These are phyloP conservation scores for Manacus vitellinus DNA, from an alignment of 2,113 vertebrate species.

Conservation along the genomic window DNA sequence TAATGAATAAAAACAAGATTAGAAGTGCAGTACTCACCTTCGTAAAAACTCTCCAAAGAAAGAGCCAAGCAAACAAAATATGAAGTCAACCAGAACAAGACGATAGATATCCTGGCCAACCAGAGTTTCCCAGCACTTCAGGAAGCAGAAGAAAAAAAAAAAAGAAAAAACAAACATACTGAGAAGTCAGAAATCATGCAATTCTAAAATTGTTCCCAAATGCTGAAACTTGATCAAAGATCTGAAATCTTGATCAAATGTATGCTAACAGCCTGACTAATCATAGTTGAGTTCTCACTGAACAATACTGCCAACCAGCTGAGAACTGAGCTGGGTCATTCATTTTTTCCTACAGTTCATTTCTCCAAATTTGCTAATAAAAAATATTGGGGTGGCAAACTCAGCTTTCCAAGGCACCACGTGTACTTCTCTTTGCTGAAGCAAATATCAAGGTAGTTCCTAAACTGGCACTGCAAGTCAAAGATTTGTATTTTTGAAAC, in stretches of 20 bases:
- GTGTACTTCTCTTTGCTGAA: not conserved
- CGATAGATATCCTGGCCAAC: conserved; percentile 93
- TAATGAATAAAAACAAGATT: not conserved
- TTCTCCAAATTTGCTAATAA: not conserved
- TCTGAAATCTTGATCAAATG: not conserved
- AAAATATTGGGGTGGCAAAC: not conserved
- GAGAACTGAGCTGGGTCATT: not conserved
- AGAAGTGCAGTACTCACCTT: conserved; percentile 77
- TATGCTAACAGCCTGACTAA: not conserved
- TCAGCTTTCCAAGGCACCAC: not conserved
- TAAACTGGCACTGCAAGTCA: not conserved
- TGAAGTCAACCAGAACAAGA: conserved; percentile 88
- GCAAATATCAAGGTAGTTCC: not conserved
- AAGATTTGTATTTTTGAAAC: not conserved
- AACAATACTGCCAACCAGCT: not conserved
- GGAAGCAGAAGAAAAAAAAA: not conserved
- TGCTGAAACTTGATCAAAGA: not conserved
- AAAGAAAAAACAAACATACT: not conserved
- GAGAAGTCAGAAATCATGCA: not conserved
- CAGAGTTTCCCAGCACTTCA: conserved; percentile 92
- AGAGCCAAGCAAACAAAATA: conserved; percentile 88
- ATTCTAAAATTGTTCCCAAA: not conserved
- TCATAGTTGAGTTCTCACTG: not conserved
- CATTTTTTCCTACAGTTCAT: not conserved
- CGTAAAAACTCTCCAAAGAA: conserved; percentile 92